These are phyloP conservation scores for Crotophaga sulcirostris DNA, from an alignment of 2,113 vertebrate genomes.

Conservation along the genomic window DNA sequence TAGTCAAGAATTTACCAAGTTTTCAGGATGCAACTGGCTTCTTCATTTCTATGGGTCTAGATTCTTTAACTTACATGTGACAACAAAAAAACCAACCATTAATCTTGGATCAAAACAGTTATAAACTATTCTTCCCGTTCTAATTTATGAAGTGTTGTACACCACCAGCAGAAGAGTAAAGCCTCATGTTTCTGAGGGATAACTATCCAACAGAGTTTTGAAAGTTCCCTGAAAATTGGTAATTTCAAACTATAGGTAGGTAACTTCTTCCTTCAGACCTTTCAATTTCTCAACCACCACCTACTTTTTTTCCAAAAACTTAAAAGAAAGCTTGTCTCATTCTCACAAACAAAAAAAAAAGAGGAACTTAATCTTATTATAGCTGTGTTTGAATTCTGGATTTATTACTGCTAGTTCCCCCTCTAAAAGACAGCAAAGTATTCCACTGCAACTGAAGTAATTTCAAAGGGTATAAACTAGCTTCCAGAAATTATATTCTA, in stretches of 20 bases:
- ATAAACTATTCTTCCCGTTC: neutral
- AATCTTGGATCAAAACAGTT: neutral
- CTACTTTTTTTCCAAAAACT: neutral
- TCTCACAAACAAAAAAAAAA: neutral
- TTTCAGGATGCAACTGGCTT: neutral
- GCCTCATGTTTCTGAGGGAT: too few relatives aligned
- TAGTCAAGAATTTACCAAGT: neutral
- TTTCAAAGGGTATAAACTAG: neutral
- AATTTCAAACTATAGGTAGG: neutral
- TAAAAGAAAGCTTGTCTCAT: neutral
- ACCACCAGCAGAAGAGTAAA: neutral
- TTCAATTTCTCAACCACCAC: neutral
- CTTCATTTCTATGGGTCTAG: neutral
- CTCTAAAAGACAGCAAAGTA: neutral
- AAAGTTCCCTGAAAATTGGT: neutral
- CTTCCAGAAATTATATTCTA: neutral
- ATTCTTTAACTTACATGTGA: neutral
- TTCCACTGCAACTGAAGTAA: neutral
- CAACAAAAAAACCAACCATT: neutral
- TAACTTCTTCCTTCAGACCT: neutral
- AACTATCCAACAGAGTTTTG: neutral
- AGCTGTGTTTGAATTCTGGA: neutral
- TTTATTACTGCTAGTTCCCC: neutral
- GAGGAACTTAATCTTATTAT: neutral
- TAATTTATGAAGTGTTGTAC: neutral